These are phyloP conservation scores for Drosophila orosa DNA, from an alignment of 1,140 invertebrate species.

Conservation along the genomic window DNA sequence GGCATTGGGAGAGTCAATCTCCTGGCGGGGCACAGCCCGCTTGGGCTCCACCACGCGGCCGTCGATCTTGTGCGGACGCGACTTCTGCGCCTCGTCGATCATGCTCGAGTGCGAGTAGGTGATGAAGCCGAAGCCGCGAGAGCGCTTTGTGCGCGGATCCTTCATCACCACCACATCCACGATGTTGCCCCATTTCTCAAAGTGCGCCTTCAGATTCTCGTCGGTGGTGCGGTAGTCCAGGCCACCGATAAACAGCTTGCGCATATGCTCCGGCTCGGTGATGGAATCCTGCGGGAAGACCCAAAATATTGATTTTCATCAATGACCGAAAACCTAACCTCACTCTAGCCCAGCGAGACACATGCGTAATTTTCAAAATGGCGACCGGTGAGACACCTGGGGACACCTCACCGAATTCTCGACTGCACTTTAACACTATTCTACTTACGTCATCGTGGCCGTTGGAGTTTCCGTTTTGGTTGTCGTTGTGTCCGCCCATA, in stretches of 20 bases:
- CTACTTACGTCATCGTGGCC: conserved; percentile 83
- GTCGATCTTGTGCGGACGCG: conserved; percentile 90
- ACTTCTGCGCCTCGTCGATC: conserved; percentile 97
- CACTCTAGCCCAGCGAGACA: conserved; percentile 42
- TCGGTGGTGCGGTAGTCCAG: conserved; percentile 98
- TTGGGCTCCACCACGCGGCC: conserved; percentile 97
- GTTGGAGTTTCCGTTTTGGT: conserved; percentile 77
- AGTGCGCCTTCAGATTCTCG: conserved; percentile 96
- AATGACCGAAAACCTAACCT: conserved; percentile 54
- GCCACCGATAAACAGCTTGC: conserved; percentile 99
- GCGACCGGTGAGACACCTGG: conserved; percentile 55
- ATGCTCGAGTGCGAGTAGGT: conserved; percentile 96
- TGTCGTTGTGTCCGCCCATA: conserved; percentile 71
- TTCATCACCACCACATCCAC: conserved; percentile 99
- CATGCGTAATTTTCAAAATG: conserved; percentile 80
- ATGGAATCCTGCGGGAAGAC: conserved; percentile 69
- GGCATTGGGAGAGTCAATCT: conserved; percentile 95
- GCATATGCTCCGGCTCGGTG: conserved; percentile 94
- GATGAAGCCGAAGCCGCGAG: conserved; percentile 98
- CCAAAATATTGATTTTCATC: conserved; percentile 52
- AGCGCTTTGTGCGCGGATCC: conserved; percentile 96
- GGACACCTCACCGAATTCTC: conserved; percentile 1
- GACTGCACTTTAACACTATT: not conserved
- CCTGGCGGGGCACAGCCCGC: conserved; percentile 96
- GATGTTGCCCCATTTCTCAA: conserved; percentile 98